These are phyloP conservation scores for Huso huso DNA, from an alignment of 2,797 vertebrate genomes.

Conservation along the genomic window DNA sequence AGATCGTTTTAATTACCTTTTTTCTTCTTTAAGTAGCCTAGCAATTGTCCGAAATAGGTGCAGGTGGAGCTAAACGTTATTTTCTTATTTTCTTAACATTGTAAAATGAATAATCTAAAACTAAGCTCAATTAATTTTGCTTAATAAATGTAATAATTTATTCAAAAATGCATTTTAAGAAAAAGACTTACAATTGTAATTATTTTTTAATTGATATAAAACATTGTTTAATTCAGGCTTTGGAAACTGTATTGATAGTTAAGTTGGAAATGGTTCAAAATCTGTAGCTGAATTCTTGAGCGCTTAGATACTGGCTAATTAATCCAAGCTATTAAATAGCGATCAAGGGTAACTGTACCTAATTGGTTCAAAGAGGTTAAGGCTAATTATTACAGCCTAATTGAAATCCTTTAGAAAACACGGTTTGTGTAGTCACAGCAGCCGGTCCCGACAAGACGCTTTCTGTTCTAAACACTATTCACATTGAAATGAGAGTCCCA, in stretches of 20 bases:
- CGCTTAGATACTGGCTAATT: conserved; percentile 60
- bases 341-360: conserved; percentile 63
- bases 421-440: conserved; percentile 45
- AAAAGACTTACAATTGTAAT: too few relatives aligned
- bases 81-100: too few relatives aligned
- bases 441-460: conserved; percentile 46
- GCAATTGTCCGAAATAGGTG: too few relatives aligned
- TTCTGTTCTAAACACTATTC: conserved; percentile 60
- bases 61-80: too few relatives aligned
- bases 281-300: conserved; percentile 51
- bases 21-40: too few relatives aligned
- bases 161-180: too few relatives aligned
- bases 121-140: too few relatives aligned
- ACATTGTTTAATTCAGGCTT: neutral
- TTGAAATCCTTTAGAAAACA: conserved; percentile 54
- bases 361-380: conserved; percentile 47
- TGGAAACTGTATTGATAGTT: neutral
- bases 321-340: conserved; percentile 60
- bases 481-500: conserved; percentile 69
- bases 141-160: too few relatives aligned
- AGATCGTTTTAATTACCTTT: too few relatives aligned
- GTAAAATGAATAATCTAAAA: too few relatives aligned
- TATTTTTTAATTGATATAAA: too few relatives aligned
- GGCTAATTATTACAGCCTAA: conserved; percentile 48
- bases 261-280: neutral